Conservation (phyloP, 2,797 vertebrate genomes). For the Sylvilagus floridanus region DNA sequence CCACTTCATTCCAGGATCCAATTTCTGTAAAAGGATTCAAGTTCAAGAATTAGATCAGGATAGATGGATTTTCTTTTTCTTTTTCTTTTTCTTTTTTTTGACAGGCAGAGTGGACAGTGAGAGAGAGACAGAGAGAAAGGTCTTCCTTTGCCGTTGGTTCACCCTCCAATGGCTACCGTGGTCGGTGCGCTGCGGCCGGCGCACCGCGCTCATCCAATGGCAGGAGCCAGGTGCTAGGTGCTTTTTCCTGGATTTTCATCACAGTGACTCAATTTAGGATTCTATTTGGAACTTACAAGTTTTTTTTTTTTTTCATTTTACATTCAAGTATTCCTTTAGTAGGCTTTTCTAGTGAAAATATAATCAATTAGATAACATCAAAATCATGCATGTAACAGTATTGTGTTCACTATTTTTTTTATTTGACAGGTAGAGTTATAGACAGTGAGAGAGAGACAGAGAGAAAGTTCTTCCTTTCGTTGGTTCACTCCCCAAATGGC, state of each 20-base stretch:
- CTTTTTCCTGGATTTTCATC: background rate
- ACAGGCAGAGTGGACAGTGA: too few relatives aligned
- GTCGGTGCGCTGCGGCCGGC: too few relatives aligned
- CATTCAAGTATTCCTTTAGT: background rate
- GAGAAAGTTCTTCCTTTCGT: too few relatives aligned
- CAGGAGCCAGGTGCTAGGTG: too few relatives aligned
- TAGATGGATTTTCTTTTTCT: background rate
- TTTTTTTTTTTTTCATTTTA: background rate
- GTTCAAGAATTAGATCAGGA: background rate
- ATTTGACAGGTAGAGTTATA: too few relatives aligned
- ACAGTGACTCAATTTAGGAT: background rate
- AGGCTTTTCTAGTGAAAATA: background rate
- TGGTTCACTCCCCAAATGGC: too few relatives aligned
- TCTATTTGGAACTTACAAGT: background rate
- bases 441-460: too few relatives aligned
- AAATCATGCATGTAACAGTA: background rate
- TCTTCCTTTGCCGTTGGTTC: too few relatives aligned
- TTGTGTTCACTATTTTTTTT: background rate
- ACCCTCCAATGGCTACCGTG: too few relatives aligned
- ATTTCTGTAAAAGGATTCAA: background rate
- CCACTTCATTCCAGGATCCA: background rate
- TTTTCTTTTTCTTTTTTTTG: too few relatives aligned
- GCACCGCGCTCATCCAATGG: too few relatives aligned
- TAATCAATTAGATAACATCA: background rate
- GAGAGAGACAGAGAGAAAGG: too few relatives aligned